Conservation (phyloP, 2,888 invertebrate species). For the Hermaeophaga mercurialis region DNA sequence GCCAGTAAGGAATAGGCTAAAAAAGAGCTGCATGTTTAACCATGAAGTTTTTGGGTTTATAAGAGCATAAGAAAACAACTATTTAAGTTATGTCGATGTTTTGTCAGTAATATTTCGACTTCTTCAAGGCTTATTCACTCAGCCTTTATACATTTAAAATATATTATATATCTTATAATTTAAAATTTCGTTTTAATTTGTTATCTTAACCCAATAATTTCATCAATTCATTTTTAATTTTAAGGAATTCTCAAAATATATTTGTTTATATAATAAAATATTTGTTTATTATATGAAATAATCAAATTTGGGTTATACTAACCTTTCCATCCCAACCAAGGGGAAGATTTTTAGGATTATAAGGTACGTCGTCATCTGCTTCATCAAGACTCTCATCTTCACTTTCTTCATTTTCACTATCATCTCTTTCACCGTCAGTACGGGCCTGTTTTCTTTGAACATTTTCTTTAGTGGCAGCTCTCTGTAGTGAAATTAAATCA, state of each 20-base stretch:
- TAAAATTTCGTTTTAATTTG: no score
- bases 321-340: slow-evolving; percentile 99
- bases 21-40: slow-evolving; percentile 39
- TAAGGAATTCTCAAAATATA: no score
- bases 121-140: no score
- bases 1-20: slow-evolving; percentile 88
- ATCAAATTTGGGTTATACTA: slow-evolving; percentile 26
- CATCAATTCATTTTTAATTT: no score
- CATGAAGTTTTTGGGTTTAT: no score
- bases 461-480: slow-evolving; percentile 94
- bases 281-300: background rate
- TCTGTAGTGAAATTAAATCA: slow-evolving; percentile 82
- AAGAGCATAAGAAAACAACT: no score
- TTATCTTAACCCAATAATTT: no score
- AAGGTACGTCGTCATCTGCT: slow-evolving; percentile 93
- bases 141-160: no score
- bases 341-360: slow-evolving; percentile 99
- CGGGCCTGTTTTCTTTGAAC: slow-evolving; percentile 98
- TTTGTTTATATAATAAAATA: no score
- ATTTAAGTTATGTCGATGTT: no score
- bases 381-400: slow-evolving; percentile 82
- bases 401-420: slow-evolving; percentile 88
- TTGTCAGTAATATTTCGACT: no score
- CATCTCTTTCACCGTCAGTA: slow-evolving; percentile 90
- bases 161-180: no score